Evolutionary conservation across 2,888 invertebrate genomes (phyloP).

Genomic region (Blomia tropicalis): DNA sequence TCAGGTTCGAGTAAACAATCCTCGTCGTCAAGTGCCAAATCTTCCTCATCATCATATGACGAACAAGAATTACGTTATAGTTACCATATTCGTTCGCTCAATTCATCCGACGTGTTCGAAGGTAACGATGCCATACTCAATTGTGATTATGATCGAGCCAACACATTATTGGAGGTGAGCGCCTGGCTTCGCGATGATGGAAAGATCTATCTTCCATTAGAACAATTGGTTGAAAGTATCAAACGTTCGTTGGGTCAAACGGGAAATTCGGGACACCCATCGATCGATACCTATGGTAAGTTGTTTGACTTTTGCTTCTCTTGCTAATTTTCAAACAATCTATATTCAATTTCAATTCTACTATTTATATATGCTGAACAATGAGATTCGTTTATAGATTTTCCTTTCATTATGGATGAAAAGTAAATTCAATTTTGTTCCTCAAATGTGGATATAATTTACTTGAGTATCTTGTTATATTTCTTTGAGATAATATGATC

Average conservation of each 20-base stretch:
- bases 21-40: not conserved
- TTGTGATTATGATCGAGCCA: slow-evolving; percentile 3
- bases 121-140: slow-evolving; percentile 1
- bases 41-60: not conserved
- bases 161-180: not conserved
- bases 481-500: too few relatives aligned
- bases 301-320: not conserved
- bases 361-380: too few relatives aligned
- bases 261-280: not conserved
- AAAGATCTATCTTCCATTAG: not conserved
- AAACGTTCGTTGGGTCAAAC: not conserved
- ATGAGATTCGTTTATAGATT: too few relatives aligned
- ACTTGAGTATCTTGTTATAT: too few relatives aligned
- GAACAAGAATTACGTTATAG: not conserved
- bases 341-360: too few relatives aligned
- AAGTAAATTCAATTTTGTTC: too few relatives aligned
- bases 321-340: too few relatives aligned
- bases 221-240: not conserved
- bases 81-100: not conserved
- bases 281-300: not conserved
- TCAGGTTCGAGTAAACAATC: not conserved
- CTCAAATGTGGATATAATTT: too few relatives aligned
- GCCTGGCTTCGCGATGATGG: slow-evolving; percentile 16
- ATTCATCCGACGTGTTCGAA: not conserved
- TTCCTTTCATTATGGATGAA: too few relatives aligned